Evolutionary conservation across 1,140 invertebrate genomes (phyloP), one percentile per base, ranked within the genome.

Genomic region (Choristoneura fumiferana): DNA sequence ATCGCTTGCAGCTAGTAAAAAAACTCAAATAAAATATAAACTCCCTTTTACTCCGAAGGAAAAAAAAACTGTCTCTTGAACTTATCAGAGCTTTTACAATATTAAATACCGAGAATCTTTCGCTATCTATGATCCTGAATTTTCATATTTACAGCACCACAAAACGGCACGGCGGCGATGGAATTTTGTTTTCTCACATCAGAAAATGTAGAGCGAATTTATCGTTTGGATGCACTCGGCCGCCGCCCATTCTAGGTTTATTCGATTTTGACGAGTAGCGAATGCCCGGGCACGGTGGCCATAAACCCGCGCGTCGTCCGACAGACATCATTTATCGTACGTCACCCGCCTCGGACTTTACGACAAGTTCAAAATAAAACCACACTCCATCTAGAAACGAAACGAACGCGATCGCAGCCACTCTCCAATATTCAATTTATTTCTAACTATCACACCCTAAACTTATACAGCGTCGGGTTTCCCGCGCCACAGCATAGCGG

Each of bases 401-500:
- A 76, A 66, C 71, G 67, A 70, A 64, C 40, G 62, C 22, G 67
- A 66, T 62, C 59, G 60, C 43, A 62, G 56, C 59, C 57, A 62
- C 64, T 71, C 62, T 68, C 72, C 77, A 73, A 81, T 81, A 80
- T 81, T 81, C 81, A 79, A 84, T 84, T 84, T 81, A 84, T 80
- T 83, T 77, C 69, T 81, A 84, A 81, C 81, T 80, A 78, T 66
- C 57, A 64, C 60, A 65, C 67, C 58, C 62, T 57, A 49, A 45
- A 49, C 37, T 54, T 43, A 38, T 65, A 22, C 70, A 66, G 10
- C 55, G 10, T 55, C 36, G 35, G 14, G 17, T 57, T 65, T 56
- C 18, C 8, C 8, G 1, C 1, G 8, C 45, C 68, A 69, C 60
- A 74, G 63, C 8, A 1, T 63, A 67, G 39, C n/a, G n/a, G 39